Evolutionary conservation across 2,888 invertebrate genomes (phyloP).

Genomic region (Erebia aethiops): DNA sequence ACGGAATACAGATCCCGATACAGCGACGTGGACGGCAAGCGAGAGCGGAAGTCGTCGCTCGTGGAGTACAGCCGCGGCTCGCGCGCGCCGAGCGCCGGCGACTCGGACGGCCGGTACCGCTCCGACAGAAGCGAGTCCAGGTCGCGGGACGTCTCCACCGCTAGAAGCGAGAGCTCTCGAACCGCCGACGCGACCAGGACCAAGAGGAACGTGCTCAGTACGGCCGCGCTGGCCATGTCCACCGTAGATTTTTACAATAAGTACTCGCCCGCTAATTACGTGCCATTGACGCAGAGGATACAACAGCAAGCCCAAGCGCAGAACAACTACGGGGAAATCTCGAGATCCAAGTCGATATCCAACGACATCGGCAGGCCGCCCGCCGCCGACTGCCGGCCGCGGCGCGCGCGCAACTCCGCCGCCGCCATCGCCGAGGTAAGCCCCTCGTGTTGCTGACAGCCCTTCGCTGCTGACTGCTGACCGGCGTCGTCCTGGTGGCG

Average conservation of each 20-base stretch:
- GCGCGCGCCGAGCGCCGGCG: constrained; percentile 73
- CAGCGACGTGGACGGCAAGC: constrained; percentile 69
- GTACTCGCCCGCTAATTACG: constrained; percentile 89
- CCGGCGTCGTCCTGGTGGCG: constrained; percentile 16
- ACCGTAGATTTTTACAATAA: constrained; percentile 88
- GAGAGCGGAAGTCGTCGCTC: constrained; percentile 68
- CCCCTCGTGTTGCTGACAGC: no score
- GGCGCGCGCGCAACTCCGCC: constrained; percentile 67
- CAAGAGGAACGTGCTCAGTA: constrained; percentile 74
- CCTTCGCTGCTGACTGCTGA: no score
- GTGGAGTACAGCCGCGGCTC: constrained; percentile 67
- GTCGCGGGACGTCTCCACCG: constrained; percentile 79
- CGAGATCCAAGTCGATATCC: constrained; percentile 82
- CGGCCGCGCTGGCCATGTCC: constrained; percentile 81
- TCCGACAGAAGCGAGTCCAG: constrained; percentile 80
- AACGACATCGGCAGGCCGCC: constrained; percentile 83
- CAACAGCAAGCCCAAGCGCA: constrained; percentile 63
- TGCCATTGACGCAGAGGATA: constrained; percentile 81
- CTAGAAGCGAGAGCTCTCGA: constrained; percentile 80
- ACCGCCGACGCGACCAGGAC: constrained; percentile 66
- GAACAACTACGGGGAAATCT: constrained; percentile 65
- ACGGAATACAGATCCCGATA: constrained; percentile 70
- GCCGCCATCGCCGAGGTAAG: constrained; percentile 71
- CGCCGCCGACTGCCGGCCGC: constrained; percentile 61
- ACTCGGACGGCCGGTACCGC: constrained; percentile 68